Evolutionary conservation across 2,888 invertebrate species (phyloP), one percentile per base, ranked within the genome.

Genomic region (Ophonus ardosiacus): DNA sequence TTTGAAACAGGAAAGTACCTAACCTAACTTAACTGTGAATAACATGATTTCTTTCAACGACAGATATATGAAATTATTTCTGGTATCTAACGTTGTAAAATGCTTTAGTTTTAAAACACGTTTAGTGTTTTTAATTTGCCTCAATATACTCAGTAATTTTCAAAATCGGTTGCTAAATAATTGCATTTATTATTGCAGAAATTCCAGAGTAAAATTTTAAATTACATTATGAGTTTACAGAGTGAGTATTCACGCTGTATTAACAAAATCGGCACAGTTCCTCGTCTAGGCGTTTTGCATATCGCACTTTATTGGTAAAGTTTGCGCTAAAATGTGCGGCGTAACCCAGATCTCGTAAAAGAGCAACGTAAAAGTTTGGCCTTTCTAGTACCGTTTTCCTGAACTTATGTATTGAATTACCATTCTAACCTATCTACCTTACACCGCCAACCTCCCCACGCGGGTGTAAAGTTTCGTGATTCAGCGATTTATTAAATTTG

Each of bases 241-340:
- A 6, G 8, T 63, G 24, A 18, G 63, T 21, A 8, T 79, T 79
- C 57, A 79, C 79, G 79, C 79, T 79, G 79, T 57, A 79, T 79
- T 57, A 59, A 79, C 59, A 79, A 61, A 61, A 61, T 61, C 79
- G 38, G 31, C 18, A 57, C 61, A 24, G 57, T 59, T 59, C 17
- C 24, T 18, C 15, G 10, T 18, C 38, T 21, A 31, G 59, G n/a
- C 79, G 13, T 79, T 79, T 79, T 79, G 59, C 79, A 79, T 79
- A 79, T 79, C 79, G 79, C 59, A 79, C 59, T 79, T 79, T 79
- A 79, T 79, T 79, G 79, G 79, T 40, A 79, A 79, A 79, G 79
- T 79, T 79, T 79, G 59, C 57, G 79, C 57, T 79, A 79, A 79
- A 79, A 79, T 59, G 40, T 78, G 79, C 79, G 79, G 79, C 79